Evolutionary conservation across 2,888 invertebrate species (phyloP), one percentile per base, ranked within the genome.

Genomic region (Halictus ligatus): DNA sequence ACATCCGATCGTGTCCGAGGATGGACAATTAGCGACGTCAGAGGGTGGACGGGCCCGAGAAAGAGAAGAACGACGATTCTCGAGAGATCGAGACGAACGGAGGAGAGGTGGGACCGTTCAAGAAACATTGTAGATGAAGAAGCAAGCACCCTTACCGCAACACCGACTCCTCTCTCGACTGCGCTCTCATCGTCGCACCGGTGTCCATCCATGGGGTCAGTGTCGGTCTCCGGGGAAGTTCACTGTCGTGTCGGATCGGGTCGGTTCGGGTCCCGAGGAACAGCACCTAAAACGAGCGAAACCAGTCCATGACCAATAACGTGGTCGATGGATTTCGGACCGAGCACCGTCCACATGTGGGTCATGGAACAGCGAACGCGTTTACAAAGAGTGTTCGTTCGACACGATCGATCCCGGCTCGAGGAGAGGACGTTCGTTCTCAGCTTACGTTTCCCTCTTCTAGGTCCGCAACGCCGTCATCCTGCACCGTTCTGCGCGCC

Each of bases 171-270:
- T 88, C 92, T 94, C 85, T 93, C 94, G 40, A 40, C 35, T 21
- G 67, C 67, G 91, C 92, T 94, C 88, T 94, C 94, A 83, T 94
- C 94, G 88, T 93, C 94, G 90, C 92, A 89, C 75, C 90, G 81
- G 86, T 88, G 80, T 71, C 89, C 85, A 82, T 89, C 91, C 91
- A 90, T 91, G 79, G 82, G 80, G 83, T 85, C 84, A 89, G 81
- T 89, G 83, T 84, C 79, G 67, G 88, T 83, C 71, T 81, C 75
- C 69, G 80, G 69, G 58, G 80, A 89, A 81, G 86, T 71, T 43
- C 43, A 83, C 81, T 50, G 84, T 85, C 43, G 69, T 35, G 12
- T 67, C 35, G 67, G 67, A 35, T 69, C 35, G 64, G n/a, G 2
- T 58, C 54, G 54, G 64, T 7, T 29, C 35, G 69, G 69, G 69